These are phyloP conservation scores for Elymnias hypermnestra DNA, from an alignment of 1,140 invertebrate genomes.

Conservation along the genomic window DNA sequence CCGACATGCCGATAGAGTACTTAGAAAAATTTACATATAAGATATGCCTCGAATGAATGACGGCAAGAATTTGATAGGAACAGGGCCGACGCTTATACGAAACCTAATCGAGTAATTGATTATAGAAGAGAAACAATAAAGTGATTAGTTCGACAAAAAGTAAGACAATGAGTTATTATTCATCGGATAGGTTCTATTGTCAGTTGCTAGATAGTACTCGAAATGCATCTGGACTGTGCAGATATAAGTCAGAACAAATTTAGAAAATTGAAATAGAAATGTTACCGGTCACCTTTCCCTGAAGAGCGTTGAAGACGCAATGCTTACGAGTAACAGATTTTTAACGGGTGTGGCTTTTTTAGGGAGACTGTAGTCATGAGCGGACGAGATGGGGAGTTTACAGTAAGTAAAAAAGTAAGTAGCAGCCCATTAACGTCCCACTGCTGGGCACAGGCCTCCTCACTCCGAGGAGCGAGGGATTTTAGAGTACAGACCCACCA, in stretches of 20 bases:
- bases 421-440: no score
- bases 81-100: slow-evolving; percentile 53
- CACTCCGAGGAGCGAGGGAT: no score
- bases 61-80: slow-evolving; percentile 45
- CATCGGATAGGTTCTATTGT: slow-evolving; percentile 56
- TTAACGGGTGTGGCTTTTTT: no score
- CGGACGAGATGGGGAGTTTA: no score
- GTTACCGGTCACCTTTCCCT: no score
- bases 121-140: slow-evolving; percentile 68
- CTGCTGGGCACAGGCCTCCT: no score
- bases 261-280: no score
- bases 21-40: slow-evolving; percentile 26
- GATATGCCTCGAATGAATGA: slow-evolving; percentile 47
- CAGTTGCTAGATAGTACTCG: slow-evolving; percentile 38
- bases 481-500: no score
- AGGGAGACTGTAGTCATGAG: no score
- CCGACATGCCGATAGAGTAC: neutral
- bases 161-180: slow-evolving; percentile 72
- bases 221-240: slow-evolving; percentile 10
- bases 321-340: no score
- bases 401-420: no score
- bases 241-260: slow-evolving; percentile 6
- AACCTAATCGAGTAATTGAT: slow-evolving; percentile 71
- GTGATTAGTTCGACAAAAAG: slow-evolving; percentile 70
- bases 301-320: no score